These are phyloP conservation scores for Apteryx mantelli DNA, from an alignment of 2,113 vertebrate genomes.

Conservation along the genomic window DNA sequence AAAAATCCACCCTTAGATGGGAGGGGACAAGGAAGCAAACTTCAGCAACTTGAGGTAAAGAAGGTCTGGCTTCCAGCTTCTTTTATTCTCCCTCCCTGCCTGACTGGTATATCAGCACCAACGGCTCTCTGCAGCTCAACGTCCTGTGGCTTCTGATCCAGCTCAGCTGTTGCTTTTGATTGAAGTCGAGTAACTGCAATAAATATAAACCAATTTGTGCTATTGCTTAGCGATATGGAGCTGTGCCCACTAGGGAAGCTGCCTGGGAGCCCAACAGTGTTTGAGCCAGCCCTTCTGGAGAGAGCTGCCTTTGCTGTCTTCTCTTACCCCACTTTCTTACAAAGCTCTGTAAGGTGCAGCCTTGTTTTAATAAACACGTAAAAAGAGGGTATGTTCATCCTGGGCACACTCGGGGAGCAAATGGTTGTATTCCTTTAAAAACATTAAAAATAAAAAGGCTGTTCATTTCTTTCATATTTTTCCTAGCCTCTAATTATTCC, in stretches of 20 bases:
- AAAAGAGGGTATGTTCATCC: neutral
- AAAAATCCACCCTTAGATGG: neutral
- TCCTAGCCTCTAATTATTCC: slow-evolving; percentile 80
- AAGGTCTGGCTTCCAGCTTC: neutral
- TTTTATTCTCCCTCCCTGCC: neutral
- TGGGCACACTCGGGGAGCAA: neutral
- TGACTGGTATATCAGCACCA: neutral
- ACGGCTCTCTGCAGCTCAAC: neutral
- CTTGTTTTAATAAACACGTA: neutral
- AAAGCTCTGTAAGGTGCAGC: neutral
- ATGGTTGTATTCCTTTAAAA: slow-evolving; percentile 53
- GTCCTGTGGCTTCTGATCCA: rapidly evolving
- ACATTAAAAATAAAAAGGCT: slow-evolving; percentile 53
- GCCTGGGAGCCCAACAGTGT: neutral
- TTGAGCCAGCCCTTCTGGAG: neutral
- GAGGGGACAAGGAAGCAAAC: neutral
- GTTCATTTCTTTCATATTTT: slow-evolving; percentile 74
- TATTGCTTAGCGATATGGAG: neutral
- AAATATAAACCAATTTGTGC: neutral
- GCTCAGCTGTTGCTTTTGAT: neutral
- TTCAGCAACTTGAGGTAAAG: neutral
- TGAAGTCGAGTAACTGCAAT: neutral
- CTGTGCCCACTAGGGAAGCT: neutral
- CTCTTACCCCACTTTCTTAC: neutral
- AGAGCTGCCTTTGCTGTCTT: neutral